These are phyloP conservation scores for Branchellion lobata DNA, from an alignment of 2,888 invertebrate species.

Conservation along the genomic window DNA sequence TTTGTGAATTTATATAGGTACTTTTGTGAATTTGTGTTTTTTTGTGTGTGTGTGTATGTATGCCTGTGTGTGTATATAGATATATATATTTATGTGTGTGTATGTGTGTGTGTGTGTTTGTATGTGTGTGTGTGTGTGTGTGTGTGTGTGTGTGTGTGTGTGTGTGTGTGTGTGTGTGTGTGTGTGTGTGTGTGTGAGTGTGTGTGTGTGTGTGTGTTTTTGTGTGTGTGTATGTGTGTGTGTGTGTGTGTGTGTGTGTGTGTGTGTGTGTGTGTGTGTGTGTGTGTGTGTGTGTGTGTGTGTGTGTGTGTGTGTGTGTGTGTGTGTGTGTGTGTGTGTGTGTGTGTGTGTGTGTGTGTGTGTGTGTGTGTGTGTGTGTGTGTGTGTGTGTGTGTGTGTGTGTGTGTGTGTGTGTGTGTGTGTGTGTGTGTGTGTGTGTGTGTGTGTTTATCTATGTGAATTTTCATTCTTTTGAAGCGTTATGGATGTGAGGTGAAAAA, in stretches of 20 bases:
- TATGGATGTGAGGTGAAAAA: too few species aligned
- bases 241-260: conserved; percentile 15
- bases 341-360: neutral
- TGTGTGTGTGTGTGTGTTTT: conserved; percentile 31
- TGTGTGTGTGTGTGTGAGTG: conserved; percentile 28
- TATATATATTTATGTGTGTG: conserved; percentile 9
- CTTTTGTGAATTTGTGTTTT: neutral
- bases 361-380: conserved; percentile 19
- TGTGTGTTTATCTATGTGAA: too few species aligned
- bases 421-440: conserved; percentile 5
- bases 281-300: too few species aligned
- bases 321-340: too few species aligned
- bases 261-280: too few species aligned
- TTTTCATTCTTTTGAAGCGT: too few species aligned
- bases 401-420: conserved; percentile 23
- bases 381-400: conserved; percentile 23
- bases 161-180: conserved; percentile 32
- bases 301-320: too few species aligned
- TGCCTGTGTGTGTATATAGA: conserved; percentile 5
- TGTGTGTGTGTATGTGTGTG: conserved; percentile 9
- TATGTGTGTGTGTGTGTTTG: conserved; percentile 2
- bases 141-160: conserved; percentile 19
- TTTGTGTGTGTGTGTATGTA: conserved; percentile 19
- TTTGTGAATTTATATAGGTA: conserved; percentile 1
- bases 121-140: conserved; percentile 3